A percentile compares a stretch with the other conserved stretches of the same genome.
These are phyloP conservation scores for Drosophila biarmipes DNA, from an alignment of 1,140 invertebrate genomes.

Conservation along the genomic window DNA sequence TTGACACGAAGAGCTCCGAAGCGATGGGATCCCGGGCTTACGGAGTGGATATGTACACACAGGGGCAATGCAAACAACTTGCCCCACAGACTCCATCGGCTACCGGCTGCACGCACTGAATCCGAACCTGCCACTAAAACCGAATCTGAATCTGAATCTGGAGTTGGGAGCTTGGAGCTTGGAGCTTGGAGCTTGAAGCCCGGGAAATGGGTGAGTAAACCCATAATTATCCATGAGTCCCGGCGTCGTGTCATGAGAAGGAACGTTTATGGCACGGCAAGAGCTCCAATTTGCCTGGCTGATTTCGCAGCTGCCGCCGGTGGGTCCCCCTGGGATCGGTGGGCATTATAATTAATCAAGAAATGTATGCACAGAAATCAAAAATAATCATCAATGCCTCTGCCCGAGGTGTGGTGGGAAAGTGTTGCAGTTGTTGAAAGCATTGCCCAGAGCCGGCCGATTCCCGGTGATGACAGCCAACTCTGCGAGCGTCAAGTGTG, in stretches of 20 bases:
- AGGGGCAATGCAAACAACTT: conserved; percentile 56
- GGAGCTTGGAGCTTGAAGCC: conserved; percentile 4
- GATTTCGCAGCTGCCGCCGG: conserved; percentile 62
- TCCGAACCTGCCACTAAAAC: neutral
- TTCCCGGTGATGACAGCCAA: conserved; percentile 28
- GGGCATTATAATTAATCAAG: conserved; percentile 77
- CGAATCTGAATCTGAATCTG: conserved; percentile 12
- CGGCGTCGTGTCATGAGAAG: conserved; percentile 53
- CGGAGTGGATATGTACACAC: conserved; percentile 2
- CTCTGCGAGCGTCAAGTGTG: conserved; percentile 40
- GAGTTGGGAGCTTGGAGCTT: neutral
- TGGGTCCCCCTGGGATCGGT: conserved; percentile 22
- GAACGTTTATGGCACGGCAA: conserved; percentile 69
- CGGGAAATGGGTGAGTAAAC: conserved; percentile 38
- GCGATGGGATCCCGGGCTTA: conserved; percentile 7
- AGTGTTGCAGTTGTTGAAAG: conserved; percentile 57
- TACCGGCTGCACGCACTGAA: conserved; percentile 53
- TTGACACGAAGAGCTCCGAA: conserved; percentile 65
- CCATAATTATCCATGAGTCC: conserved; percentile 64
- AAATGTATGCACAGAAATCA: conserved; percentile 74
- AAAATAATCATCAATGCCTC: conserved; percentile 73
- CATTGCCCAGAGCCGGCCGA: conserved; percentile 40
- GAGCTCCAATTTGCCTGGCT: conserved; percentile 58
- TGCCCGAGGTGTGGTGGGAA: conserved; percentile 61
- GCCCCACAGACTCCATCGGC: conserved; percentile 35